Evolutionary conservation across 2,888 invertebrate species (phyloP), one percentile per base, ranked within the genome.

Genomic region (Melolontha melolontha): DNA sequence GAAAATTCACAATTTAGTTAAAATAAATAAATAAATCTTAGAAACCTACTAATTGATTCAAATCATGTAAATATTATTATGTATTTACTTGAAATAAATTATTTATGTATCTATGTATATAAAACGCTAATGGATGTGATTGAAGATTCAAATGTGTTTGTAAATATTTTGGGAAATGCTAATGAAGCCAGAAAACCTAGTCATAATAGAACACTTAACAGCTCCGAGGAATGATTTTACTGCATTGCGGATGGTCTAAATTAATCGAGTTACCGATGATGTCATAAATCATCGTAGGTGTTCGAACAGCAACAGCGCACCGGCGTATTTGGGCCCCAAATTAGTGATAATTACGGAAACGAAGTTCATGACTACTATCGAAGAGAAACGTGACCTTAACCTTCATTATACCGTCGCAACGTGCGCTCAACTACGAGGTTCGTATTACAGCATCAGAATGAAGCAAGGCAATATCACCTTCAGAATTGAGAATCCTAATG

Each of bases 201-300:
- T 47, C 16, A 47, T 47, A 47, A 34, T 5, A 47, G 17, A 1
- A 47, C 7, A 17, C 17, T 47, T 47, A 47, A 47, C 17, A 47
- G 17, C 47, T 17, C 14, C 11, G 47, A 47, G 47, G 17, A 47
- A 14, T 17, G 47, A 34, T 34, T 34, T 34, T 47, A 17, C 14
- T 7, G 47, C 47, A 47, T 47, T 47, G 16, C 17, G 8, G 7
- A 47, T 17, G 17, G 27, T 17, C 34, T 34, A 34, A 34, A 71
- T 63, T 71, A 69, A 69, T 69, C 67, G 69, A 67, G 55, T 69
- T 69, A 63, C 27, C 12, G 52, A 57, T 17, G n/a, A 17, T 22
- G 50, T 64, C 64, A 67, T 71, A 71, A 71, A 71, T 71, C 71
- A 69, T 64, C 62, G 39, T 39, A 39, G 67, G 49, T 42, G 66